Evolutionary conservation across 2,797 vertebrate species (phyloP).

Genomic region (Florisuga fusca): DNA sequence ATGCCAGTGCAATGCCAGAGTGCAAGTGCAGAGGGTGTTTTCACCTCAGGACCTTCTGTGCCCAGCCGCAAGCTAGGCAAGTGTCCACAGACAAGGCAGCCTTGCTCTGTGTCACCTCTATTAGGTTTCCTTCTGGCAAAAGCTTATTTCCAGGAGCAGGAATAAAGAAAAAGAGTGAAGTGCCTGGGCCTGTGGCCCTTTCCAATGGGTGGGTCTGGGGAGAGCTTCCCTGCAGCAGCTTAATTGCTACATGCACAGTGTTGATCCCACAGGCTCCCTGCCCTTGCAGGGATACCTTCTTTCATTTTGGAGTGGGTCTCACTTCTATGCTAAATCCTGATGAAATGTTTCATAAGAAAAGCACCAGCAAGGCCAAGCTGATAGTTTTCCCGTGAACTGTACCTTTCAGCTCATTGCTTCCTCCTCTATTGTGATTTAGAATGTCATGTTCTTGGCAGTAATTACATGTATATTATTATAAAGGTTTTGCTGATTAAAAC

Average conservation of each 20-base stretch:
- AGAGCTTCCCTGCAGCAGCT: not conserved
- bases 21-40: not conserved
- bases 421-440: not conserved
- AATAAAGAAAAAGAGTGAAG: not conserved
- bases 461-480: not conserved
- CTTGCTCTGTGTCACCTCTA: not conserved
- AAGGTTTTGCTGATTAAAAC: conserved; percentile 32
- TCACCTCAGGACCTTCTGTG: not conserved
- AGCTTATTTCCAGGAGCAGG: not conserved
- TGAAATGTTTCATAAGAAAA: not conserved
- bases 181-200: not conserved
- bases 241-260: rapidly evolving
- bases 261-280: not conserved
- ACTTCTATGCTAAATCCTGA: not conserved
- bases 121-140: not conserved
- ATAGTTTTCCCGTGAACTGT: not conserved
- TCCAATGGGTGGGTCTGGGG: not conserved
- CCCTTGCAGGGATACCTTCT: not conserved
- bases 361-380: not conserved
- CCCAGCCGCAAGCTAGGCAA: not conserved
- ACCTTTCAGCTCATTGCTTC: not conserved
- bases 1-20: not conserved
- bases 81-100: not conserved
- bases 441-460: not conserved
- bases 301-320: not conserved